Evolutionary conservation across 2,888 invertebrate species (phyloP).

Genomic region (Apeira syringaria): DNA sequence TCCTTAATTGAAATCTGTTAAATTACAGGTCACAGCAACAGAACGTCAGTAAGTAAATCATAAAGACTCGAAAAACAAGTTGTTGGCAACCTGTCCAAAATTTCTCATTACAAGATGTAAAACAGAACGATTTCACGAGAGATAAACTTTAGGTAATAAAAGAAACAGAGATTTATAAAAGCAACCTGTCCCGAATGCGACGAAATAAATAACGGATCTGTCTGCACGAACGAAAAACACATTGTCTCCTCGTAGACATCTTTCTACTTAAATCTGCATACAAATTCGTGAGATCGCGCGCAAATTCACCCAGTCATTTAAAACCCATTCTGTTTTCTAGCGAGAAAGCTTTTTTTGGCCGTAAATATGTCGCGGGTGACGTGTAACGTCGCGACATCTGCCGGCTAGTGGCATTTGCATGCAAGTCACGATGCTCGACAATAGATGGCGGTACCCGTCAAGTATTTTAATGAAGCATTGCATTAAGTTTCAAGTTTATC

Average conservation of each 20-base stretch:
- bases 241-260: slow-evolving; percentile 64
- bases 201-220: slow-evolving; percentile 63
- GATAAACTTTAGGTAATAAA: slow-evolving; percentile 38
- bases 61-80: slow-evolving; percentile 5
- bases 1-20: too few species aligned
- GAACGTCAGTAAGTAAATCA: too few species aligned
- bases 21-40: too few species aligned
- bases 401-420: slow-evolving; percentile 40
- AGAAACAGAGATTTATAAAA: slow-evolving; percentile 46
- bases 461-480: slow-evolving; percentile 34
- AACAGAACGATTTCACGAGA: slow-evolving; percentile 37
- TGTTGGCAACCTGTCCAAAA: slow-evolving; percentile 15
- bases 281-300: slow-evolving; percentile 76
- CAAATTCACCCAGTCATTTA: slow-evolving; percentile 80
- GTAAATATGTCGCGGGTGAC: slow-evolving; percentile 72
- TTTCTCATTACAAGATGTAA: slow-evolving; percentile 33
- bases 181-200: slow-evolving; percentile 45
- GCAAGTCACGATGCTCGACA: slow-evolving; percentile 36
- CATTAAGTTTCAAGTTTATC: too few species aligned
- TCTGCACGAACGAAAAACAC: slow-evolving; percentile 69
- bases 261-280: slow-evolving; percentile 76
- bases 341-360: slow-evolving; percentile 67
- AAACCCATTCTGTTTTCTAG: slow-evolving; percentile 72
- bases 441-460: slow-evolving; percentile 63
- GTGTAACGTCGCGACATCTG: slow-evolving; percentile 59